Conservation (phyloP, 2,888 invertebrate genomes). For the Caenorhabditis sp. region DNA sequence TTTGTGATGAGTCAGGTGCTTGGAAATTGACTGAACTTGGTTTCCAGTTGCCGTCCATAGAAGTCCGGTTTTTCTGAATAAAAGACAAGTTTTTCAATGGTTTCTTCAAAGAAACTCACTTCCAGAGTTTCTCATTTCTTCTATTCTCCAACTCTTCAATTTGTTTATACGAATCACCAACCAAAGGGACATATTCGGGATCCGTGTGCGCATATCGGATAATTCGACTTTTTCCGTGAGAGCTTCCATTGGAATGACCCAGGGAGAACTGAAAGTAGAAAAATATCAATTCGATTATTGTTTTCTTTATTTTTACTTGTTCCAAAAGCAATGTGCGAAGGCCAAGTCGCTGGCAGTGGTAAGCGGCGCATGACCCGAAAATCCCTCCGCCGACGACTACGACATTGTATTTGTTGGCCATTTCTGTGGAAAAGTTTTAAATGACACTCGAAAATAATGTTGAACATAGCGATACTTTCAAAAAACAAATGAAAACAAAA, state of each 20-base stretch:
- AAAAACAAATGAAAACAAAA: neutral
- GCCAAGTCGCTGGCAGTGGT: conserved; percentile 75
- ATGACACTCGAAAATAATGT: neutral
- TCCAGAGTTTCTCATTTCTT: conserved; percentile 66
- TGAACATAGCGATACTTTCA: too few species aligned
- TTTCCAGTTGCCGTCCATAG: conserved; percentile 65
- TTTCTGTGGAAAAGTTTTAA: too few species aligned
- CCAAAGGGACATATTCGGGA: conserved; percentile 71
- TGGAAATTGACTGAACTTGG: conserved; percentile 57
- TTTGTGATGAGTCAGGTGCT: conserved; percentile 52
- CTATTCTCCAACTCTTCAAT: conserved; percentile 69
- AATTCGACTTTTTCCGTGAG: conserved; percentile 81
- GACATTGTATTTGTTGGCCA: conserved; percentile 63
- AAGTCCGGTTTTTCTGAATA: conserved; percentile 68
- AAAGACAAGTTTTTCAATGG: too few species aligned
- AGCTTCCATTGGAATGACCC: conserved; percentile 77
- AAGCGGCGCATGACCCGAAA: conserved; percentile 77
- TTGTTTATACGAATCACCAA: conserved; percentile 69
- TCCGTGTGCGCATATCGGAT: conserved; percentile 78
- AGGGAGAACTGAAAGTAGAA: conserved; percentile 11
- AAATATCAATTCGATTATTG: neutral
- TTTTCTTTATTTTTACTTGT: conserved; percentile 63
- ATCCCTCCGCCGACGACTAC: conserved; percentile 79
- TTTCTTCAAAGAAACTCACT: too few species aligned
- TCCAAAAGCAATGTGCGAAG: conserved; percentile 75